Evolutionary conservation across 1,140 invertebrate genomes (phyloP), one percentile per base, ranked within the genome.

Genomic region (Drosophila nikananu): DNA sequence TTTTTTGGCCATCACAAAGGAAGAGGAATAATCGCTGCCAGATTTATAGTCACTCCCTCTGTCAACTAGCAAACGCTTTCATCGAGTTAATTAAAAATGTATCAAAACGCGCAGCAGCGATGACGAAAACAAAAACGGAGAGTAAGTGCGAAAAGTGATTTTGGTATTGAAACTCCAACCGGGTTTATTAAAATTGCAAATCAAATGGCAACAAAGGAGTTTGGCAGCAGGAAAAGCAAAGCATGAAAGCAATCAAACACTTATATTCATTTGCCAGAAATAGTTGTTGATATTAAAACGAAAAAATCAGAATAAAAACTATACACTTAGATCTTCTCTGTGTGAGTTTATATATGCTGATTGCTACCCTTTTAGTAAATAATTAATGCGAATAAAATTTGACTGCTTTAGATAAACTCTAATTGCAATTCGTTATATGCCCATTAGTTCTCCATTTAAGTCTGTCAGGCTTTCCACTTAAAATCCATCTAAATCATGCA

Each of bases 81-180:
- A 78, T 78, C 68, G 54, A 52, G 61, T 70, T 80, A 68, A 89
- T 86, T 87, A 77, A 48, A 87, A 77, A 73, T 80, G 59, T 37
- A 84, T 67, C 37, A 44, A 52, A 25, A 30, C 17, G 10, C 23
- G 21, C 44, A 65, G n/a, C 48, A 23, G 17, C 21, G 8, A 7
- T 1, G 32, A 37, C 5, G 52, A 17, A 23, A 39, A 55, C 32
- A 57, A 39, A 57, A 57, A 39, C 25, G n/a, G 48, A 25, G 25
- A 51, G 25, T 5, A 30, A 41, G 15, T 37, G n/a, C 13, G n/a
- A 52, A 49, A 30, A 55, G 41, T 42, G 21, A 46, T 70, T 52
- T 46, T 37, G 46, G 8, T 30, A 49, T 73, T 62, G 58, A 49
- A 70, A 65, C 70, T 39, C 44, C 25, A 8, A n/a, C 17, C 25